Conservation (phyloP, 2,113 vertebrate species). For the Gymnobelideus leadbeateri region DNA sequence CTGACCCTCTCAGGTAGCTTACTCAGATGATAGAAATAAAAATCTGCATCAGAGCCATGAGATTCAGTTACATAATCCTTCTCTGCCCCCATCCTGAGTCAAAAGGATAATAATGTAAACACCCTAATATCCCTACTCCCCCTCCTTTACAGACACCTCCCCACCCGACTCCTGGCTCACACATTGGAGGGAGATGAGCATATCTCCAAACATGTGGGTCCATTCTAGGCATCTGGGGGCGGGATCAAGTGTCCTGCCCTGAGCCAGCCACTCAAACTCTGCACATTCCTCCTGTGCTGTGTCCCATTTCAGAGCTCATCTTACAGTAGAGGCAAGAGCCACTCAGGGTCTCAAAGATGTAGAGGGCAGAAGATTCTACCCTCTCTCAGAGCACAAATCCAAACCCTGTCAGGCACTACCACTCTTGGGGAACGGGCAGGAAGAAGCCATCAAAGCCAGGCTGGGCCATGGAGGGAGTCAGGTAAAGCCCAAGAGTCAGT, state of each 20-base stretch:
- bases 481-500: not conserved
- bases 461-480: not conserved
- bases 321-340: constrained; percentile 52
- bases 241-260: constrained; percentile 50
- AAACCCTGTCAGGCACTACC: constrained; percentile 15
- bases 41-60: constrained; percentile 62
- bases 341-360: constrained; percentile 21
- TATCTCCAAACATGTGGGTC: not conserved
- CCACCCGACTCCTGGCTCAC: constrained; percentile 48
- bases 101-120: constrained; percentile 77
- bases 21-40: constrained; percentile 84
- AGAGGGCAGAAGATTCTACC: constrained; percentile 28
- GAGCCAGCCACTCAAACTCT: constrained; percentile 52
- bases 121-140: constrained; percentile 74
- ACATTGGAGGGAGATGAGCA: constrained; percentile 8
- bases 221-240: constrained; percentile 70
- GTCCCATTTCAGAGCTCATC: constrained; percentile 29
- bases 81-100: constrained; percentile 57
- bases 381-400: constrained; percentile 3
- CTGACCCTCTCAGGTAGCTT: constrained; percentile 74
- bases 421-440: not conserved
- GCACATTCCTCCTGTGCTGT: constrained; percentile 45
- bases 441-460: not conserved
- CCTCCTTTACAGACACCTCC: constrained; percentile 51
- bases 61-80: constrained; percentile 77